Conservation (phyloP, 2,888 invertebrate species). For the Hypsopygia costalis region DNA sequence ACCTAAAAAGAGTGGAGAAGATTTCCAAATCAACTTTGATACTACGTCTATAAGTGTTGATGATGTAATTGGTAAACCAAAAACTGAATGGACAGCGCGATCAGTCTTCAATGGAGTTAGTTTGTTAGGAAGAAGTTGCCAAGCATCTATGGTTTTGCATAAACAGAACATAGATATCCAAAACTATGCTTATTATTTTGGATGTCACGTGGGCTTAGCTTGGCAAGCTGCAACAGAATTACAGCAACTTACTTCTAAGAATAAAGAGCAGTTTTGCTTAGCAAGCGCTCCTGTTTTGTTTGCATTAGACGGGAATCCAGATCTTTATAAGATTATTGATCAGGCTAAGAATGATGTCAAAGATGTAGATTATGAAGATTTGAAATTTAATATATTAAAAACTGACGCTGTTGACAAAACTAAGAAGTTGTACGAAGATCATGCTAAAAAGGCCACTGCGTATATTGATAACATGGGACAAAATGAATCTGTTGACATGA, state of each 20-base stretch:
- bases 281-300: constrained; percentile 92
- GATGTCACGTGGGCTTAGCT: constrained; percentile 89
- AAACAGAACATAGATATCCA: constrained; percentile 85
- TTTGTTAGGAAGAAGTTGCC: constrained; percentile 86
- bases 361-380: constrained; percentile 84
- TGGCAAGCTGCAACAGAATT: constrained; percentile 85
- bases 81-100: constrained; percentile 86
- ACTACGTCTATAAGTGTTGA: constrained; percentile 55
- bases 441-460: constrained; percentile 58
- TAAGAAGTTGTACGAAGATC: constrained; percentile 59
- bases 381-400: constrained; percentile 70
- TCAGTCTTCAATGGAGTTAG: constrained; percentile 86
- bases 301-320: constrained; percentile 88
- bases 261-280: constrained; percentile 84
- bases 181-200: constrained; percentile 88
- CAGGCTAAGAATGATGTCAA: constrained; percentile 84
- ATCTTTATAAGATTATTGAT: constrained; percentile 82
- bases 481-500: constrained; percentile 69
- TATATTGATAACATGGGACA: constrained; percentile 60
- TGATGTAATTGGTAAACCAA: constrained; percentile 78
- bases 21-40: constrained; percentile 59
- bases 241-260: constrained; percentile 77
- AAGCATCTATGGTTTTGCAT: constrained; percentile 88
- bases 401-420: constrained; percentile 69
- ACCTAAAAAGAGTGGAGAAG: constrained; percentile 63